Conservation (phyloP, 2,113 vertebrate species). For the Ranitomeya variabilis region DNA sequence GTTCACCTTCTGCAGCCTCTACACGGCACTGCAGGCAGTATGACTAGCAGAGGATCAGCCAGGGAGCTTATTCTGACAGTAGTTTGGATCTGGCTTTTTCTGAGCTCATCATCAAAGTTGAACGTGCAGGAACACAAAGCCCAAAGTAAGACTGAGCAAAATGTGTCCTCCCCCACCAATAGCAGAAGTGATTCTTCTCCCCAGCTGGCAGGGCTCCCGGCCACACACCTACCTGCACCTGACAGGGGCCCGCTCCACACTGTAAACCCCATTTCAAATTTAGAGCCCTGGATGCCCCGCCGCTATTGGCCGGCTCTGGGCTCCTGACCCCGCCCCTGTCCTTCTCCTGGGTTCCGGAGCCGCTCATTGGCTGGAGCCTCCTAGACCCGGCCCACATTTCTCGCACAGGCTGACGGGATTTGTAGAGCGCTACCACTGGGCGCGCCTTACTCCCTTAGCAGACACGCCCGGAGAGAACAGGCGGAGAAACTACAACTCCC, state of each 20-base stretch:
- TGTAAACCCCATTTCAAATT: constrained; percentile 21
- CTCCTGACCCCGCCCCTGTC: constrained; percentile 9
- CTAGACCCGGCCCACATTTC: neutral
- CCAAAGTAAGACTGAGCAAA: too few species aligned
- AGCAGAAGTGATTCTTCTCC: too few species aligned
- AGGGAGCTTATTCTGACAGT: too few species aligned
- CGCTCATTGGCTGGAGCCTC: neutral
- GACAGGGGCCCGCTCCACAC: neutral
- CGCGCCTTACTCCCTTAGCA: neutral
- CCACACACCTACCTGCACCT: too few species aligned
- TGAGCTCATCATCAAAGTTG: too few species aligned
- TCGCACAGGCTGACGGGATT: constrained; percentile 37
- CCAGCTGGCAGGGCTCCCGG: too few species aligned
- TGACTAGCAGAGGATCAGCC: too few species aligned
- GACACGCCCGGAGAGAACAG: constrained; percentile 49
- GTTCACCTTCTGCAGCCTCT: too few species aligned
- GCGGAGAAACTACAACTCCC: constrained; percentile 49
- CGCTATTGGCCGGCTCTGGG: neutral
- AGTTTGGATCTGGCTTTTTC: too few species aligned
- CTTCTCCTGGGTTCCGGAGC: constrained; percentile 1
- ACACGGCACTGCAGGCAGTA: too few species aligned
- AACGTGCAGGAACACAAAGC: too few species aligned
- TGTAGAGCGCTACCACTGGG: constrained; percentile 1
- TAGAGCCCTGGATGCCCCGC: neutral
- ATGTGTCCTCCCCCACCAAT: too few species aligned